These are phyloP conservation scores for Sebastes itinus DNA, from an alignment of 2,797 vertebrate species.

Conservation along the genomic window DNA sequence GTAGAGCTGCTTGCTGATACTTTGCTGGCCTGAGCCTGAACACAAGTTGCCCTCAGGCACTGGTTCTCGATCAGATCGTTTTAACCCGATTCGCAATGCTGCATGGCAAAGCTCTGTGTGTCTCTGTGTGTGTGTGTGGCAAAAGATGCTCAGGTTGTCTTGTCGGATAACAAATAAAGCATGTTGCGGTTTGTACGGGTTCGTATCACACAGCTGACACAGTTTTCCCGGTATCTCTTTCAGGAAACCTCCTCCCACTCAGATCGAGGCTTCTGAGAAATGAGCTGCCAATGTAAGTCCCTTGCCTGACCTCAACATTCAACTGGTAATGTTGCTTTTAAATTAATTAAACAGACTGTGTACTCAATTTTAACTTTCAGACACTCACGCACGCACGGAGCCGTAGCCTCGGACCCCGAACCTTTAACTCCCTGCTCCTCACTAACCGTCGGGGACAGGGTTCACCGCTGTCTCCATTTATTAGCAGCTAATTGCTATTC, in stretches of 20 bases:
- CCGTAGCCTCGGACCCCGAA: slow-evolving; percentile 4
- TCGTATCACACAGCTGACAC: slow-evolving; percentile 46
- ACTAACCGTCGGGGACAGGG: slow-evolving; percentile 8
- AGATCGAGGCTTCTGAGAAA: slow-evolving; percentile 56
- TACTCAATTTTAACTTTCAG: slow-evolving; percentile 6
- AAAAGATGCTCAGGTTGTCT: slow-evolving; percentile 23
- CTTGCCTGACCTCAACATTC: slow-evolving; percentile 39
- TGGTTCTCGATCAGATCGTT: slow-evolving; percentile 60
- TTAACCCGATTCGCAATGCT: slow-evolving; percentile 43
- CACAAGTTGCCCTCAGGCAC: slow-evolving; percentile 50
- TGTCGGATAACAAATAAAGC: slow-evolving; percentile 35
- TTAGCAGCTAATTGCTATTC: slow-evolving; percentile 59
- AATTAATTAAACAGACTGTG: slow-evolving; percentile 42
- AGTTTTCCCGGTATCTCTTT: slow-evolving; percentile 52
- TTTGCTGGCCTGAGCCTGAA: slow-evolving; percentile 37
- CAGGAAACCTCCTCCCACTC: slow-evolving; percentile 59
- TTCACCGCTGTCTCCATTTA: slow-evolving; percentile 39
- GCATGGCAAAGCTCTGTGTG: slow-evolving; percentile 32
- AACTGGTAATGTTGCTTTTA: slow-evolving; percentile 51
- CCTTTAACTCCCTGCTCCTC: slow-evolving; percentile 12
- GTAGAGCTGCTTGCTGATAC: slow-evolving; percentile 52
- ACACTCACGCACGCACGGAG: slow-evolving; percentile 8
- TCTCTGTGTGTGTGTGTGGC: not conserved
- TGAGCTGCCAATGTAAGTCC: slow-evolving; percentile 78
- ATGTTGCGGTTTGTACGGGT: slow-evolving; percentile 10